Evolutionary conservation across 2,888 invertebrate species (phyloP), one percentile per base, ranked within the genome.

Genomic region (Cartodere bifasciata): DNA sequence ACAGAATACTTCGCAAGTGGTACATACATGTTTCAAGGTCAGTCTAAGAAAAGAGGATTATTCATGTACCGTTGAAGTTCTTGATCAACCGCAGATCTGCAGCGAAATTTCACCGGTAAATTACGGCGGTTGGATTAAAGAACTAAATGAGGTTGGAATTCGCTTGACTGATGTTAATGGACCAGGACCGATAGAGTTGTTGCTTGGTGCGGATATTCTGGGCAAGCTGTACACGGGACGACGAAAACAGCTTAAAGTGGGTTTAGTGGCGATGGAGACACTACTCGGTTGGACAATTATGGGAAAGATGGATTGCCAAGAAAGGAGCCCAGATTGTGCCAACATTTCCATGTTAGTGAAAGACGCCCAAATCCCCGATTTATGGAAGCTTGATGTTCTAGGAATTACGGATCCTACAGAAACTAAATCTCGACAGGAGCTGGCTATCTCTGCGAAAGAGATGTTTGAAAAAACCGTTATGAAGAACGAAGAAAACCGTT

Each of bases 341-440:
- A 32, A 28, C 13, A n/a, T 31, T 24, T 21, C 31, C 13, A 24
- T 34, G 16, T 29, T 31, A 12, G 29, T 16, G 10, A n/a, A n/a
- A n/a, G 36, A 41, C n/a, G 42, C 40, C 11, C 34, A 37, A 5
- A 37, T 52, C 3, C 38, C 44, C 1, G 41, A 49, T 17, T 36
- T 55, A 24, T 55, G 55, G 51, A 32, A 29, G 7, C 36, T 55
- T 2, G 53, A 54, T 16, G 38, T 41, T 5, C 22, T 52, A 2
- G 53, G 52, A 1, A 53, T 55, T 6, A 39, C 15, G 4, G 48
- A 54, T 32, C 48, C 50, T 1, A 28, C 41, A 1, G 42, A 46
- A 29, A 45, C 28, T 9, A 40, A 39, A 27, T 28, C 43, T 6
- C 42, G 36, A 28, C 30, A 42, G 13, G 37, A 38, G 21, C 34